Base-by-base conservation (phyloP, 2,888 invertebrate genomes). In the Coelinius sp. region DNA sequence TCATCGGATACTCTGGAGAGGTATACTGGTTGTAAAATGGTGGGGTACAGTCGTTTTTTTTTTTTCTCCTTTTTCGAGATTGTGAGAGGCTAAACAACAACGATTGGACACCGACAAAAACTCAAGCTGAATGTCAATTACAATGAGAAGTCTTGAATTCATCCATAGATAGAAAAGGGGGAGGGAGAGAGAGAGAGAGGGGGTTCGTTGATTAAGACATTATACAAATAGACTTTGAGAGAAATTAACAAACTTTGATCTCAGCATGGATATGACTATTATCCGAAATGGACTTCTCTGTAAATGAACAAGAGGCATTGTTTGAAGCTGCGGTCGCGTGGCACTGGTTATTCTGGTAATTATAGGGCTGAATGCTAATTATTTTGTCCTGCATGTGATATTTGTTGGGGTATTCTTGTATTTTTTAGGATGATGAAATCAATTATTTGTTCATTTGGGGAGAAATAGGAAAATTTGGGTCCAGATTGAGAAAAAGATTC, bases 1-100 rank as follows among this genome's bases (percentile, higher is more conserved):
- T 75, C 73, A 73, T 76, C 74, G 71, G 38, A 35, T 65, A 31
- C 73, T 70, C 20, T 44, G 70, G 49, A 53, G 62, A 49, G 65
- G 64, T 25, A 14, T 44, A 68, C 25, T n/a, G n/a, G n/a, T 24
- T n/a, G 49, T 17, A 24, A 20, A 52, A 44, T 14, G 31, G 65
- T 27, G 62, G 67, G 56, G 62, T 31, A 22, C 44, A 66, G 52
- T 44, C 20, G 24, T 44, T 66, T 46, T 41, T 31, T 69, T 25
- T 35, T 56, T 73, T 69, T 12, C 7, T 27, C 20, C n/a, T 35
- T 35, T 59, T 35, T 35, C 24, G 8, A 20, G 41, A 52, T 53
- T 68, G 35, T 31, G 20, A 70, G 38, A 17, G 53, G 66, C 1
- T 25, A 52, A 52, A 52, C 25, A 14, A 25, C 53, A 25, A 53